Evolutionary conservation across 2,797 vertebrate genomes (phyloP), one percentile per base, ranked within the genome.

Genomic region (Buphagus erythrorhynchus): DNA sequence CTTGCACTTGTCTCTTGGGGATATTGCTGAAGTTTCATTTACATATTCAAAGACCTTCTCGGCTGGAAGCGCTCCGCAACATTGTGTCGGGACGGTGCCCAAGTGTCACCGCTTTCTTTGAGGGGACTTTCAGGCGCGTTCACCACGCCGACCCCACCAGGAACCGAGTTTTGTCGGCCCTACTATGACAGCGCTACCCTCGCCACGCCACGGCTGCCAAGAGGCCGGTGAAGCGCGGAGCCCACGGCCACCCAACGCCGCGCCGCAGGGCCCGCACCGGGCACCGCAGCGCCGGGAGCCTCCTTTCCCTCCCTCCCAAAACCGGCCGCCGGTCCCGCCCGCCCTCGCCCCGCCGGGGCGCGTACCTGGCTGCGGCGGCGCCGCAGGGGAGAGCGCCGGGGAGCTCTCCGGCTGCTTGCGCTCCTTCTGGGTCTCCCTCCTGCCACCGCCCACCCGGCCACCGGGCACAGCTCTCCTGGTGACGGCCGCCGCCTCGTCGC

Each of bases 351-450:
- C 20, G 9, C 38, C 16, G 5, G 5, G 33, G 81, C 31, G 38
- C 75, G 14, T 97, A 97, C 97, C 96, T 9, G 77, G n/a, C 51
- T 75, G 88, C 48, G 43, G 85, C 54, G 33, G 76, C 42, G 26
- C 48, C 10, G 43, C 71, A 51, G 6, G 57, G 29, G 11, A 21
- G 6, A 24, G 7, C 0, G 54, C 63, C 17, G 89, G 81, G 10
- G 46, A 58, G 31, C 83, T 88, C 48, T 94, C 87, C 4, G 61
- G 85, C 79, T 68, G 86, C 86, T 55, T 95, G 55, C 96, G 93
- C 29, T 99, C 98, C 94, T 95, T 98, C 96, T 99, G 99, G 5
- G 98, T 98, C 72, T 99, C 99, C 87, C 97, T 99, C 90, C 97
- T 98, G 15, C 96, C 98, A 16, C 89, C 24, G 26, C 68, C 42